Evolutionary conservation across 2,888 invertebrate species (phyloP).

Genomic region (Lepidocyrtinus sp.): DNA sequence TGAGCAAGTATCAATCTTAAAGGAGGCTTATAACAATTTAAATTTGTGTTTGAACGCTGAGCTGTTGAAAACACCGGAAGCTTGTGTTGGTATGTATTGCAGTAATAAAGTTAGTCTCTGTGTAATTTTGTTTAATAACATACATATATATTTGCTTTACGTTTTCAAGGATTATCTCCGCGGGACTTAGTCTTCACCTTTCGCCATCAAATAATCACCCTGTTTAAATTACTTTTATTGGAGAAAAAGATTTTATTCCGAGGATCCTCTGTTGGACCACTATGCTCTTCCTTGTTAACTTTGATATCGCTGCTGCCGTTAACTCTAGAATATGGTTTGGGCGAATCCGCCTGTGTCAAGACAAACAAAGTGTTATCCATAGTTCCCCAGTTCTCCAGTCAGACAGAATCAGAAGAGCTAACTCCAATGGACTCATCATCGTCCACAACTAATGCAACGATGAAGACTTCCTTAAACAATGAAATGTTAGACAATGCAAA

Average conservation of each 20-base stretch:
- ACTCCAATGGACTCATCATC: slow-evolving; percentile 20
- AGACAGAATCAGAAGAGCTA: slow-evolving; percentile 33
- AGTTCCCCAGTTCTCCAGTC: slow-evolving; percentile 78
- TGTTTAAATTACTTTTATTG: slow-evolving; percentile 93
- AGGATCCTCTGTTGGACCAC: slow-evolving; percentile 91
- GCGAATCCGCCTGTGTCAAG: slow-evolving; percentile 85
- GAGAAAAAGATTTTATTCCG: slow-evolving; percentile 92
- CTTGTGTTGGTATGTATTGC: slow-evolving; percentile 81
- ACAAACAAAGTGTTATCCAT: slow-evolving; percentile 82
- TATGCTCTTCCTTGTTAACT: slow-evolving; percentile 90
- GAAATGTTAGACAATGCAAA: background rate
- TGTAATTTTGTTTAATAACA: no score
- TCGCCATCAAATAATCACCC: slow-evolving; percentile 90
- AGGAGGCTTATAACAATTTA: slow-evolving; percentile 93
- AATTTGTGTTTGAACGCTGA: slow-evolving; percentile 83
- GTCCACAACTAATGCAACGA: background rate
- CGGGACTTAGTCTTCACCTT: slow-evolving; percentile 87
- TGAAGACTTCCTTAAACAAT: background rate
- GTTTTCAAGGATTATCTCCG: slow-evolving; percentile 89
- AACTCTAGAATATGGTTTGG: slow-evolving; percentile 87
- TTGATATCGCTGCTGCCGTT: slow-evolving; percentile 92
- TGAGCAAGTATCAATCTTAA: slow-evolving; percentile 86
- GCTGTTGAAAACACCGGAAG: slow-evolving; percentile 75
- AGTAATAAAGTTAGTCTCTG: no score
- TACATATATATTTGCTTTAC: no score